These are phyloP conservation scores for Platycercus adscitus DNA, from an alignment of 2,113 vertebrate genomes.

Conservation along the genomic window DNA sequence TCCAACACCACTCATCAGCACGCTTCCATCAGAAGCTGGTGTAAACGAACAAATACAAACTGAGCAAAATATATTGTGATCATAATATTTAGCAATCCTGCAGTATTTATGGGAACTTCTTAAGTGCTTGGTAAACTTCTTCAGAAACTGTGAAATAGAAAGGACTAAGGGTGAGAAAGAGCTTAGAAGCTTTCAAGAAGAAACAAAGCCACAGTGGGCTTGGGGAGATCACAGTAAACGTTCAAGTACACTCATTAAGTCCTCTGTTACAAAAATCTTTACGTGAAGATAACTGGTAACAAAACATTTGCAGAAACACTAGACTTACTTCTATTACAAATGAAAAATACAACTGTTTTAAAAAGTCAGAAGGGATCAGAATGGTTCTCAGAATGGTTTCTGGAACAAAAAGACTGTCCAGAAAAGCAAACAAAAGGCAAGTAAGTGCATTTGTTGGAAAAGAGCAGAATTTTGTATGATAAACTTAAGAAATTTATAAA, in stretches of 20 bases:
- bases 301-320: neutral
- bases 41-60: neutral
- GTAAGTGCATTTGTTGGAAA: no score
- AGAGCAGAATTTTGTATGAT: no score
- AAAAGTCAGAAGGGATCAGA: neutral
- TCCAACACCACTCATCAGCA: neutral
- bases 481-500: no score
- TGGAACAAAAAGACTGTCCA: neutral
- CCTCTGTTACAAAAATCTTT: neutral
- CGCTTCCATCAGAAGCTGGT: neutral
- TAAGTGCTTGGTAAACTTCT: conserved; percentile 6
- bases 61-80: neutral
- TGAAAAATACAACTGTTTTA: neutral
- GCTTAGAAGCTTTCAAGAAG: neutral
- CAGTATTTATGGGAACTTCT: neutral
- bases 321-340: neutral
- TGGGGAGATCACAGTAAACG: neutral
- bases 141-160: neutral
- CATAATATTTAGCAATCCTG: neutral
- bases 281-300: neutral
- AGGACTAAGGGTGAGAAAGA: neutral
- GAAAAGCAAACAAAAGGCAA: neutral
- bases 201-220: neutral
- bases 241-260: neutral
- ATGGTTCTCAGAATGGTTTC: neutral